Percentiles rank a stretch among this genome's conserved stretches.
These are phyloP conservation scores for Scartelaos histophorus DNA, from an alignment of 2,113 vertebrate genomes.

Conservation along the genomic window DNA sequence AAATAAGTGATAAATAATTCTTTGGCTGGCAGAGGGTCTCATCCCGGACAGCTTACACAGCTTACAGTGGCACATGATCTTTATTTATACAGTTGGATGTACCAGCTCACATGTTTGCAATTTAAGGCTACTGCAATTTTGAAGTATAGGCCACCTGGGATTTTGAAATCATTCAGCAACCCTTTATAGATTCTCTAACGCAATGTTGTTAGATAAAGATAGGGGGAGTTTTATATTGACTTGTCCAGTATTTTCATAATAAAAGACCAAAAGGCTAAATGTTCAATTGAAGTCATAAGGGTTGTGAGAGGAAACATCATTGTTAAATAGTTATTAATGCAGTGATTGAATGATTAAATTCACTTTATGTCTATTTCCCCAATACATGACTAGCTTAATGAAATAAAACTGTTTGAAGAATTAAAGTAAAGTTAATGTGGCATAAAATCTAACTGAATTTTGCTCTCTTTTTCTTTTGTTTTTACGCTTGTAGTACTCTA, in stretches of 20 bases:
- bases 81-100: conserved; percentile 72
- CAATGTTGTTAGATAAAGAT: too few relatives aligned
- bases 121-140: conserved; percentile 54
- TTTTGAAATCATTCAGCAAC: neutral
- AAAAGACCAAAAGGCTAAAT: neutral
- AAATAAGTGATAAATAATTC: conserved; percentile 75
- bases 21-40: conserved; percentile 60
- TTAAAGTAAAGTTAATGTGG: too few relatives aligned
- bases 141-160: conserved; percentile 47
- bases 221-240: too few relatives aligned
- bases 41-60: conserved; percentile 70
- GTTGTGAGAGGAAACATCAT: too few relatives aligned
- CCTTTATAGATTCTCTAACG: neutral
- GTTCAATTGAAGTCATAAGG: neutral
- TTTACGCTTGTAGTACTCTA: too few relatives aligned
- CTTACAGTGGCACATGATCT: conserved; percentile 67
- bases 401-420: too few relatives aligned
- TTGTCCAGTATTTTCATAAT: neutral
- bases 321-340: too few relatives aligned
- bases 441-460: too few relatives aligned
- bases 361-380: too few relatives aligned
- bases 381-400: too few relatives aligned
- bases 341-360: too few relatives aligned
- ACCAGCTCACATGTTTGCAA: conserved; percentile 59
- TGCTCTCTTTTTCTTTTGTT: too few relatives aligned